Base-by-base conservation (phyloP, 2,888 invertebrate genomes). In the Alloscopus bannaensis region DNA sequence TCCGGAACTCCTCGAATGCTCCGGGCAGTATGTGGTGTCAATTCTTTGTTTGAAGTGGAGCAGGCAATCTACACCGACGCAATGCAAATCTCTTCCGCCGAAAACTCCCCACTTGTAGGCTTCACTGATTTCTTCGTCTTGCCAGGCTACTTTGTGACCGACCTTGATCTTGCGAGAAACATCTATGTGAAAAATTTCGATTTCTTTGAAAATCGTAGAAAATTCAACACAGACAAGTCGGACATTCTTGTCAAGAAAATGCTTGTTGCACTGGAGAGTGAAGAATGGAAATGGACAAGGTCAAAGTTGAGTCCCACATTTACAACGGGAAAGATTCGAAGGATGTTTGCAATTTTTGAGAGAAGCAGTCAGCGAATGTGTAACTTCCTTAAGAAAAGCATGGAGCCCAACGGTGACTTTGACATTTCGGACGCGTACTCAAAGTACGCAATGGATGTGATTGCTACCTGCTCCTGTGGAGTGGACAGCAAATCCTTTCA, bases 241-340 rank as follows among this genome's bases (percentile, higher is more conserved):
- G 1, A 45, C 2, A 52, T 65, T 18, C 29, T 71, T 1, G 31
- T 83, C 2, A 55, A 16, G 2, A 71, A 71, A 50, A 73, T 83
- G 75, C 87, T 93, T 3, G 92, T 93, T 84, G 89, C 91, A 77
- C 87, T 91, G 52, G 89, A 89, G 62, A 92, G 91, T 0, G 88
- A 90, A 8, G 89, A 90, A 60, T 94, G 94, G 93, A 92, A 90
- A 86, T 89, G 89, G 62, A 87, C 93, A 13, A 16, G 73, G 18
- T 84, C 90, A 0, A 92, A 92, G 85, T 88, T 93, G 86, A 90
- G 93, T 0, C 92, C 93, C 0, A 90, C 92, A 0, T 94, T 93
- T 86, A 91, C 93, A 0, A 90, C 92, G 0, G 92, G 91, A 3
- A 93, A 93, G 87, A 87, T 93, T 57, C 93, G 92, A 87, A 90